Evolutionary conservation across 2,888 invertebrate species (phyloP).

Genomic region (Drosophila nr. fundita): DNA sequence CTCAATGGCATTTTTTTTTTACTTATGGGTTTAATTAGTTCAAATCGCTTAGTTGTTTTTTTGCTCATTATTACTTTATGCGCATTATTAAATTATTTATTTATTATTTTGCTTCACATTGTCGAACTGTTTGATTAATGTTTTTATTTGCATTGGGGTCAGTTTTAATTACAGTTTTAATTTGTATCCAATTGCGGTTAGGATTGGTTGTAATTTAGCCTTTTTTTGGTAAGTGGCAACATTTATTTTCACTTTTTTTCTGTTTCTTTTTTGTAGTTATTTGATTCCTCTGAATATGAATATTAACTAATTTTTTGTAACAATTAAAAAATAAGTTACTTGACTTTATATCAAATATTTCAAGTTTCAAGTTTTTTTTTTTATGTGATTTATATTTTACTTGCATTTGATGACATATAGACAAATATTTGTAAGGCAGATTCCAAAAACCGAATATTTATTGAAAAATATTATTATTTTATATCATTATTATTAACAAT

Average conservation of each 20-base stretch:
- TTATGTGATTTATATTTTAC: background rate
- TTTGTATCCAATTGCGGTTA: background rate
- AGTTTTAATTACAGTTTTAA: background rate
- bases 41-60: background rate
- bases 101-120: background rate
- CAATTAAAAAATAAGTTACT: background rate
- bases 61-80: background rate
- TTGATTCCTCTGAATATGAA: background rate
- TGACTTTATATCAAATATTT: background rate
- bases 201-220: background rate
- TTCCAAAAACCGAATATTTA: background rate
- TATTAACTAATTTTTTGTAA: background rate
- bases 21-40: background rate
- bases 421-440: background rate
- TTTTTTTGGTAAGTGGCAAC: background rate
- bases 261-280: background rate
- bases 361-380: background rate
- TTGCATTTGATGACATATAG: background rate
- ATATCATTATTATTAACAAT: background rate
- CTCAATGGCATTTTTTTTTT: background rate
- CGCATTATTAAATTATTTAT: background rate
- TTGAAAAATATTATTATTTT: background rate
- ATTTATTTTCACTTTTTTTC: background rate
- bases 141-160: background rate
- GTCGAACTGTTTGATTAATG: background rate